Evolutionary conservation across 2,888 invertebrate genomes (phyloP), one percentile per base, ranked within the genome.

Genomic region (Caenorhabditis plicata): DNA sequence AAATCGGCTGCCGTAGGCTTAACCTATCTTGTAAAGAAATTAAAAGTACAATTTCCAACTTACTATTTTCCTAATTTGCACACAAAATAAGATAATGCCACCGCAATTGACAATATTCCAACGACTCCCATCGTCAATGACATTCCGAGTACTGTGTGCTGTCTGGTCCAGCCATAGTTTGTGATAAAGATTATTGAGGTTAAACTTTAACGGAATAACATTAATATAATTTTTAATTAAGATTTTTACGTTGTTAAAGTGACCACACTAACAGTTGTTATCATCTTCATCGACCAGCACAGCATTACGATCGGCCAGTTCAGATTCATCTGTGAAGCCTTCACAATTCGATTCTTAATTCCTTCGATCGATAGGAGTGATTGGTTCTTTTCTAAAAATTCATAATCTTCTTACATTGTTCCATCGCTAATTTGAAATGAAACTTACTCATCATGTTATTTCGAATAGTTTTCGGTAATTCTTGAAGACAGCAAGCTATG

Each of bases 271-370:
- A 69, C 41, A 2, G 54, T 57, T 9, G 57, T 33, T 4, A 51
- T 40, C 39, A 66, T 62, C 42, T 63, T 69, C 31, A 62, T 42
- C 19, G 62, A 26, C 63, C 64, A 65, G 33, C 69, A 69, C 39
- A 69, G 47, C 9, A 60, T 20, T n/a, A 69, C 53, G 29, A 64
- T 58, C 8, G 55, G 49, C 69, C 69, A 69, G 40, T 53, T 44
- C 11, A 69, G 36, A 19, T 62, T 52, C 46, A 58, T 45, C 15
- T 52, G 38, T 23, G 54, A 32, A 7, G 64, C 26, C 20, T 39
- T 43, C 11, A 43, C 35, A 27, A 68, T 26, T 7, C 60, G 49
- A 1, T 22, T 15, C 26, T 42, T 49, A 17, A 60, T 25, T 8
- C 60, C 60, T 13, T 22, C 41, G 7, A 54, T 15, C 5, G 60